These are phyloP conservation scores for Lanius ludovicianus DNA, from an alignment of 2,113 vertebrate genomes.

Conservation along the genomic window DNA sequence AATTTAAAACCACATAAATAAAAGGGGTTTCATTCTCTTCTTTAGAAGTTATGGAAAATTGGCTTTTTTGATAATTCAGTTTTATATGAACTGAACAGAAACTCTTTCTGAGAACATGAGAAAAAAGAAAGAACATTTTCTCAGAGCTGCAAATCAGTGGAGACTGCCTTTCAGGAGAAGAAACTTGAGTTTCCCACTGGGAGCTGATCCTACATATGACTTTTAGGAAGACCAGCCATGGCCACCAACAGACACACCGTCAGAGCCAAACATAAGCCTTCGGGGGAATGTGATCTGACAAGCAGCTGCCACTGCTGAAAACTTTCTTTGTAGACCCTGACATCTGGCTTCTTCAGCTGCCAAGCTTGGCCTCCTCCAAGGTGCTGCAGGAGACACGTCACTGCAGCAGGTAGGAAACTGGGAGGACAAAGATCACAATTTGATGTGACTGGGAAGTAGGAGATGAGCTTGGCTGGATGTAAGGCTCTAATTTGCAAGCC, in stretches of 20 bases:
- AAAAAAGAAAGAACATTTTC: not conserved
- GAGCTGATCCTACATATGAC: not conserved
- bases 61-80: not conserved
- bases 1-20: not conserved
- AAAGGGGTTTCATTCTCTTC: not conserved
- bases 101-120: not conserved
- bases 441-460: not conserved
- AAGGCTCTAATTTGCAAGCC: not conserved
- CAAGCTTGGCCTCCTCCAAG: not conserved
- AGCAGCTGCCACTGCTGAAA: constrained; percentile 47
- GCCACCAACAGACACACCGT: not conserved
- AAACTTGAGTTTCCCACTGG: constrained; percentile 7
- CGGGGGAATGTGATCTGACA: not conserved
- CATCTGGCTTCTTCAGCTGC: constrained; percentile 40
- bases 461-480: not conserved
- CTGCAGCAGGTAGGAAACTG: not conserved
- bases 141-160: not conserved
- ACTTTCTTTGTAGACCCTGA: constrained; percentile 11
- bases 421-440: not conserved
- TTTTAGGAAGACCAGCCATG: constrained; percentile 1
- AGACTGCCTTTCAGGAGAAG: not conserved
- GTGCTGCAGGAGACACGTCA: not conserved
- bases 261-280: not conserved
- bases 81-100: not conserved
- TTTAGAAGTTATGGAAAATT: not conserved